Evolutionary conservation across 2,113 vertebrate species (phyloP), one percentile per base, ranked within the genome.

Genomic region (Thermophis baileyi): DNA sequence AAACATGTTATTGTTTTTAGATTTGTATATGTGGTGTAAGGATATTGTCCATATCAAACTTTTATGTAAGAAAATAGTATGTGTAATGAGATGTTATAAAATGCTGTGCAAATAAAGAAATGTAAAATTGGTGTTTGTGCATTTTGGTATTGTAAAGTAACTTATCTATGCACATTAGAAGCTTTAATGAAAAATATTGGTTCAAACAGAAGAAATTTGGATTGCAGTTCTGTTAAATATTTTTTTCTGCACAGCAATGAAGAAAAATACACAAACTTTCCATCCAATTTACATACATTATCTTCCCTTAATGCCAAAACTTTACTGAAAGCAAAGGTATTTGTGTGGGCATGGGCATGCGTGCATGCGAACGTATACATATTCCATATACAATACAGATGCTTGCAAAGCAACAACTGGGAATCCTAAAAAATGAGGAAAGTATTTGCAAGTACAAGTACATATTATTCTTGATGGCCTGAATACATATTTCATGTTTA

Each of bases 61-160:
- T 94, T 96, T 94, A 55, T 95, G 53, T 85, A 91, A 94, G 74
- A 94, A 95, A 86, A 96, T 40, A 96, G 91, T 96, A 95, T 95
- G 94, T 95, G 22, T 93, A 94, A 95, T 86, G 94, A 95, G 85
- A 92, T 95, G 91, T 89, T 95, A 49, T 95, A 96, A 96, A 96
- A 95, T 95, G 92, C 95, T 53, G 93, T 90, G 91, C 93, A 96
- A 96, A 96, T 95, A 96, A 97, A 94, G 89, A 95, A 95, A 92
- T 91, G 92, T 94, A 95, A 96, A 95, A 81, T 44, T 94, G 93
- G 54, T 96, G 90, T 51, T 89, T 96, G 40, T 92, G 81, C 54
- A 40, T 94, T 96, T 88, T 97, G 87, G 40, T 88, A 46, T 25
- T 0, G 35, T 51, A 89, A 27, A 86, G 92, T 93, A 94, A 54